Evolutionary conservation across 2,113 vertebrate genomes (phyloP), one percentile per base, ranked within the genome.

Genomic region (Misgurnus anguillicaudatus): DNA sequence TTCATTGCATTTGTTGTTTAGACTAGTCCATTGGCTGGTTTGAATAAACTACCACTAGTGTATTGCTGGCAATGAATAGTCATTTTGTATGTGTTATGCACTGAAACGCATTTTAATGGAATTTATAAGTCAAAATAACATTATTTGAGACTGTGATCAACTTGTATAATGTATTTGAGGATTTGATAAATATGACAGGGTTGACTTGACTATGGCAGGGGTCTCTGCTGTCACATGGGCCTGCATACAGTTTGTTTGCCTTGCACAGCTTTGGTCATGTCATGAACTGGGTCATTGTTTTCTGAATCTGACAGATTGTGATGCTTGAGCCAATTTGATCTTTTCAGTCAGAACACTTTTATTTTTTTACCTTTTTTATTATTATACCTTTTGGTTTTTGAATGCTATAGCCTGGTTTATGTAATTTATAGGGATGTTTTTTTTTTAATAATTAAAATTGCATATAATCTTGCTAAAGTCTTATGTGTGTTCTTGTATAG

Each of bases 401-500:
- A 24, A 31, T 31, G 24, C 24, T 31, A 31, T 31, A 31, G 24
- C 24, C 24, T 31, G 24, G 24, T 31, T 31, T 1, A 31, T 31
- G 24, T 31, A 31, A 31, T 31, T 31, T 31, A 31, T 31, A 31
- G 24, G 24, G 24, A 31, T 31, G 24, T 31, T 31, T 31, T 31
- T 31, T 31, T 24, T 31, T 31, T 31, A 31, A 31, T 31, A 31
- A 31, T 31, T 31, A 31, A 31, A 31, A 31, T 31, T 31, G 24
- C 24, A 31, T 31, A 31, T 31, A 31, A 31, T 31, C 24, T 31
- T 31, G 24, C 24, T 31, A 31, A 31, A 31, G 24, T 31, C 24
- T 45, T 45, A 4, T 9, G 85, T 6, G 80, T 75, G 58, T 7
- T 45, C 4, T 0, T 75, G 17, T 71, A 42, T 9, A 91, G 91